A percentile compares a stretch with the other conserved stretches of the same genome.
phyloP scores from a whole-genome alignment of 2,797 vertebrate genomes.

The Chaetophractus vellerosus region DNA sequence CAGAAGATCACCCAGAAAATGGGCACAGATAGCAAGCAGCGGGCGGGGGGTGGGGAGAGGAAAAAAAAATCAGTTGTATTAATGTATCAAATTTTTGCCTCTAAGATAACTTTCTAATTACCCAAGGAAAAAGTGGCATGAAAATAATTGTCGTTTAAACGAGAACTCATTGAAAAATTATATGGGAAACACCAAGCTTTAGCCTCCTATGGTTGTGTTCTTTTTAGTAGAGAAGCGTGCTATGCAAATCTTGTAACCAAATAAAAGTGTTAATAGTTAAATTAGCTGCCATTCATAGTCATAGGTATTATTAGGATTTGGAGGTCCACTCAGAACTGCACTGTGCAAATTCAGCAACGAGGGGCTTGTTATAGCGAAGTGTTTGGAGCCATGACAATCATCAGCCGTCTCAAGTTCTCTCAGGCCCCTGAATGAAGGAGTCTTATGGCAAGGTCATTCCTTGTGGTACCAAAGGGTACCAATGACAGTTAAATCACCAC shows the following conservation, averaged over 20 bases:
- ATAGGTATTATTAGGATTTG: neutral
- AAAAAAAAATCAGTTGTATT: too few species aligned
- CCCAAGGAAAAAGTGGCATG: neutral
- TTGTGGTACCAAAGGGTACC: neutral
- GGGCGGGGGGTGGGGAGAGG: too few species aligned
- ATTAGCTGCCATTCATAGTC: neutral
- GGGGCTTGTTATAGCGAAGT: neutral
- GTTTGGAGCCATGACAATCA: rapidly evolving
- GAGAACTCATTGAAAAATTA: neutral
- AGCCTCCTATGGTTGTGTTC: neutral
- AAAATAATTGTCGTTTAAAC: conserved; percentile 19
- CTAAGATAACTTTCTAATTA: neutral
- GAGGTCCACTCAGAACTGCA: neutral
- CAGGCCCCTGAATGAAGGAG: neutral
- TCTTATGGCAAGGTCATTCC: neutral
- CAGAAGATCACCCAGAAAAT: too few species aligned
- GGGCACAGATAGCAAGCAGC: too few species aligned
- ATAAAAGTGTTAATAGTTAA: neutral
- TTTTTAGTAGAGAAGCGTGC: neutral
- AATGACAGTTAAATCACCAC: neutral
- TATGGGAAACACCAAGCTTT: neutral
- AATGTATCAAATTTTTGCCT: neutral
- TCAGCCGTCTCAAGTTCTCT: neutral
- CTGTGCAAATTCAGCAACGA: neutral
- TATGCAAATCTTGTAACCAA: neutral